Conservation (phyloP, 2,888 invertebrate species). For the Polydesmus complanatus region DNA sequence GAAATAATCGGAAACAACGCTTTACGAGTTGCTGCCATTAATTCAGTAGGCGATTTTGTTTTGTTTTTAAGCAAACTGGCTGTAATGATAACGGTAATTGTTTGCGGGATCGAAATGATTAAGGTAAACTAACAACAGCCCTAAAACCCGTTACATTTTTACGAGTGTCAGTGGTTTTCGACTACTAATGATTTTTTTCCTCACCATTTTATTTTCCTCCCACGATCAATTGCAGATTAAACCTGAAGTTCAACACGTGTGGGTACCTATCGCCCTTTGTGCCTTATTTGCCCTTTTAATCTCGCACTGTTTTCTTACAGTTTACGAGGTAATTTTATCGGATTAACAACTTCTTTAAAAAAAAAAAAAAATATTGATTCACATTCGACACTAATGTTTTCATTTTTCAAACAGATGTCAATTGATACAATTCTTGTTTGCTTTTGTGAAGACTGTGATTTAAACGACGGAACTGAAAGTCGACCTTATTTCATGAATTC, state of each 20-base stretch:
- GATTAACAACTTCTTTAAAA: no score
- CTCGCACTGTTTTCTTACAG: slow-evolving; percentile 54
- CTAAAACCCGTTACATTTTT: neutral
- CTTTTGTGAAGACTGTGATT: slow-evolving; percentile 53
- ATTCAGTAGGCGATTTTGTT: slow-evolving; percentile 59
- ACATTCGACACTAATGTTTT: neutral
- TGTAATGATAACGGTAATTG: slow-evolving; percentile 46
- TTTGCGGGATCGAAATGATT: slow-evolving; percentile 45
- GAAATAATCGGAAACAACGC: slow-evolving; percentile 46
- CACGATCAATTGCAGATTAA: slow-evolving; percentile 34
- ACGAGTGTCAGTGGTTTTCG: no score
- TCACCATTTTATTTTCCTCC: neutral
- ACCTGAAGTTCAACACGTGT: slow-evolving; percentile 43
- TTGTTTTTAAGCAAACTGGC: slow-evolving; percentile 52
- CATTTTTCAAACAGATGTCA: slow-evolving; percentile 41
- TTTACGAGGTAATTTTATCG: slow-evolving; percentile 48
- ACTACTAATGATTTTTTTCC: no score
- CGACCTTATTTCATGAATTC: slow-evolving; percentile 51
- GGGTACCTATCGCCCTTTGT: slow-evolving; percentile 47
- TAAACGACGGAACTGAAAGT: slow-evolving; percentile 47
- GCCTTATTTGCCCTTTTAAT: slow-evolving; percentile 53
- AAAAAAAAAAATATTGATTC: neutral
- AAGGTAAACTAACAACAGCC: slow-evolving; percentile 35
- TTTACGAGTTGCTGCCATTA: slow-evolving; percentile 51
- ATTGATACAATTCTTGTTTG: slow-evolving; percentile 54